A percentile compares a stretch with the other conserved stretches of the same genome.
Conservation (phyloP, 2,113 vertebrate genomes). For the Camelus dromedarius region DNA sequence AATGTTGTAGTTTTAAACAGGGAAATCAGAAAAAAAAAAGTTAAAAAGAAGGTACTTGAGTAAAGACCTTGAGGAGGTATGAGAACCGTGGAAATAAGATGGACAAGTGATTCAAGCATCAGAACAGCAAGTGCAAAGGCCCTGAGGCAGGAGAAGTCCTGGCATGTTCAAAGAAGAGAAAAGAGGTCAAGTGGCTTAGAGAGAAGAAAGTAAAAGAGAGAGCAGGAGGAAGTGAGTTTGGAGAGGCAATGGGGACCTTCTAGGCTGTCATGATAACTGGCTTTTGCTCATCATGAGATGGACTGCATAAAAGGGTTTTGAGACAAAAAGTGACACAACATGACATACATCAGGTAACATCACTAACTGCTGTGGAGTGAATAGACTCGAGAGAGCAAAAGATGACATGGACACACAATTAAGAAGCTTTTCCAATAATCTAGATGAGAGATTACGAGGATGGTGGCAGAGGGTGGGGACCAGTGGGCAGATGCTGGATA, state of each 20-base stretch:
- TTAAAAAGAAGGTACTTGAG: neutral
- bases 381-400: neutral
- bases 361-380: neutral
- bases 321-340: neutral
- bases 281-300: neutral
- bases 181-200: neutral
- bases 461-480: neutral
- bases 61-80: neutral
- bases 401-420: neutral
- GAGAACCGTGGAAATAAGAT: neutral
- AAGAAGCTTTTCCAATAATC: neutral
- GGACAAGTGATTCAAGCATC: neutral
- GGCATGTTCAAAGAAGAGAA: neutral
- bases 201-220: neutral
- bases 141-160: neutral
- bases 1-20: neutral
- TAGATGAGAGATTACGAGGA: neutral
- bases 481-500: neutral
- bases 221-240: neutral
- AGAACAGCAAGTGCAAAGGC: neutral
- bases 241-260: neutral
- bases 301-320: neutral
- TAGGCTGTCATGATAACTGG: neutral
- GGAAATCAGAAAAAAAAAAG: neutral
- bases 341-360: neutral